Percentiles rank a stretch among this genome's conserved stretches.
Conservation (phyloP, 2,888 invertebrate species). For the Campoplex nolae region DNA sequence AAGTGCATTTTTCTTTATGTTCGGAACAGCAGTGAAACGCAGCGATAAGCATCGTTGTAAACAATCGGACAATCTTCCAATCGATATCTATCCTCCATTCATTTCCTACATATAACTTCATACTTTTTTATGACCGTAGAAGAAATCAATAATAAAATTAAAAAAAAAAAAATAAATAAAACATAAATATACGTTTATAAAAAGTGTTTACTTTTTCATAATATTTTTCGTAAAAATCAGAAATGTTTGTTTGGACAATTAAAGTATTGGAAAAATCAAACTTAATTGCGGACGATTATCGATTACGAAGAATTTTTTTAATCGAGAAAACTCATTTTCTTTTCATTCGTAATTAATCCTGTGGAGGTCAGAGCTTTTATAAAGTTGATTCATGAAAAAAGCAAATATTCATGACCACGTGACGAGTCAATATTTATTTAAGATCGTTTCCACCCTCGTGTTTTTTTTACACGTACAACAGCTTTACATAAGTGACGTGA, state of each 20-base stretch:
- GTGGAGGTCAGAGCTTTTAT: not conserved
- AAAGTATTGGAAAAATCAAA: not conserved
- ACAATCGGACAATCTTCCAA: conserved; percentile 19
- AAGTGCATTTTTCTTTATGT: conserved; percentile 7
- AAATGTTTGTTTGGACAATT: not conserved
- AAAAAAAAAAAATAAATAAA: not conserved
- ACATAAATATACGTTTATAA: no score
- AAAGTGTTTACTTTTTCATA: not conserved
- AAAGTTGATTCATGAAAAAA: not conserved
- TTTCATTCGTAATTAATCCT: not conserved
- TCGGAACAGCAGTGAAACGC: not conserved
- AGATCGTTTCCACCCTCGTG: not conserved
- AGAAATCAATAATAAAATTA: conserved; percentile 6
- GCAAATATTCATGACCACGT: not conserved
- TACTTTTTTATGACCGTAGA: conserved; percentile 1
- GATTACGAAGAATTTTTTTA: not conserved
- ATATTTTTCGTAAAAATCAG: not conserved
- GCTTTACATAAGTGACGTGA: not conserved
- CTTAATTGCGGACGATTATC: not conserved
- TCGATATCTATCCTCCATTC: conserved; percentile 3
- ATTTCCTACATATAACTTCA: not conserved
- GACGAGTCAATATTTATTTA: not conserved
- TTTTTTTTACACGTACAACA: not conserved
- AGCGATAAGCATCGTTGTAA: conserved; percentile 16
- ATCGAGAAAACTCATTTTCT: not conserved